phyloP scores from a whole-genome alignment of 1,140 invertebrate genomes.

The Pristionchus pacificus region DNA sequence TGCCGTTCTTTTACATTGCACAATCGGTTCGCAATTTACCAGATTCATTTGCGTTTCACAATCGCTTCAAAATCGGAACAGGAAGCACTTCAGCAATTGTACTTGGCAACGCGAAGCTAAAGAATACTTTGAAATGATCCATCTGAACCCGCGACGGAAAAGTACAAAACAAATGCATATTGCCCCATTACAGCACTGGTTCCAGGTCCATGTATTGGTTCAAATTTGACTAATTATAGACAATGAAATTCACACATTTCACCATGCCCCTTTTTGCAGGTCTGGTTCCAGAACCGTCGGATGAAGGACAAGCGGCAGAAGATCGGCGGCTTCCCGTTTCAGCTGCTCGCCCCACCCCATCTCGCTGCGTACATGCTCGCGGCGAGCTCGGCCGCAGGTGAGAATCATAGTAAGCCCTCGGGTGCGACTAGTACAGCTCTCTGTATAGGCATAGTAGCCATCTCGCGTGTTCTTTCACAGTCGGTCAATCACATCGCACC shows the following conservation, averaged over 20 bases:
- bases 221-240: not conserved
- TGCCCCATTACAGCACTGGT: not conserved
- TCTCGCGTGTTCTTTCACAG: too few species aligned
- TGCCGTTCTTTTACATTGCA: too few species aligned
- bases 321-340: constrained; percentile 61
- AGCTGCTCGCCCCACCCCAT: constrained; percentile 31
- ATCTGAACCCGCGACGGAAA: not conserved
- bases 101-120: too few species aligned
- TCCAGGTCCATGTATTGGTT: not conserved
- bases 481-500: too few species aligned
- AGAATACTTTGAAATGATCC: too few species aligned
- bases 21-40: too few species aligned
- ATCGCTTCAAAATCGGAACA: too few species aligned
- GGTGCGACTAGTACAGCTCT: too few species aligned
- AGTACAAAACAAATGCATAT: constrained; percentile 1
- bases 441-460: too few species aligned
- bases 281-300: constrained; percentile 64
- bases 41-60: too few species aligned
- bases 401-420: too few species aligned
- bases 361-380: constrained; percentile 25
- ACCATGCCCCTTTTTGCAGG: constrained; percentile 58
- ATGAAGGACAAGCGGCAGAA: constrained; percentile 63
- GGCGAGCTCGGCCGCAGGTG: not conserved
- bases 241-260: not conserved
- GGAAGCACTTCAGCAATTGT: too few species aligned